Percentiles rank a stretch among this genome's conserved stretches.
phyloP scores from a whole-genome alignment of 2,888 invertebrate genomes.

The Listrodromus nycthemerus region DNA sequence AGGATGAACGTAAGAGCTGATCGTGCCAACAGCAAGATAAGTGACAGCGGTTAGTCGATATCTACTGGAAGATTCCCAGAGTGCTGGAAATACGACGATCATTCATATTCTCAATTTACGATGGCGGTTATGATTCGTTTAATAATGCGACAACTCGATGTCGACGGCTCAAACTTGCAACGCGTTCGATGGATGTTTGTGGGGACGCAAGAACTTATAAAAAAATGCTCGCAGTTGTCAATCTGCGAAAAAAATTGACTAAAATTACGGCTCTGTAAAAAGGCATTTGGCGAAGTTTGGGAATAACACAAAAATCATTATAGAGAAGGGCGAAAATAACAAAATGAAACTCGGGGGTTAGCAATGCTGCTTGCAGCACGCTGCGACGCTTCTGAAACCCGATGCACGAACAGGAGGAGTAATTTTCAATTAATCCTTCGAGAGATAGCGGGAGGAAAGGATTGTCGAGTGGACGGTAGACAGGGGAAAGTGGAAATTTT shows the following conservation, averaged over 20 bases:
- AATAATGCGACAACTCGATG: not conserved
- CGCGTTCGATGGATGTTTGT: not conserved
- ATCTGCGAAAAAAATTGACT: too few relatives aligned
- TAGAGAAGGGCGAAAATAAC: not conserved
- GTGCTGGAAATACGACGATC: not conserved
- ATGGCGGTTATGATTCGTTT: not conserved
- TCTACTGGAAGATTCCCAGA: slow-evolving; percentile 1
- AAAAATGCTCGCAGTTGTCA: too few relatives aligned
- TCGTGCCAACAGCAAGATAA: not conserved
- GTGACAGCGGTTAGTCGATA: slow-evolving; percentile 16
- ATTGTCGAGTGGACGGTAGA: slow-evolving; percentile 19
- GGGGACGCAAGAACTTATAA: not conserved
- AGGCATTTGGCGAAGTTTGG: too few relatives aligned
- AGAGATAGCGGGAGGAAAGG: slow-evolving; percentile 6
- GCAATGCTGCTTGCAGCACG: not conserved
- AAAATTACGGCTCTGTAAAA: too few relatives aligned
- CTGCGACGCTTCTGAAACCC: not conserved
- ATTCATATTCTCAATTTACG: slow-evolving; percentile 13
- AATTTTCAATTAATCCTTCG: slow-evolving; percentile 41
- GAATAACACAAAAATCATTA: too few relatives aligned
- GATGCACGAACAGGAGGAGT: slow-evolving; percentile 1
- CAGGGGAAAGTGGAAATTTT: slow-evolving; percentile 10
- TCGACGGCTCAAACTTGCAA: slow-evolving; percentile 8
- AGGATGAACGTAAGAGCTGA: not conserved
- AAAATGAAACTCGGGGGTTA: not conserved